Conservation (phyloP, 2,888 invertebrate genomes). For the Caenorhabditis sp. region DNA sequence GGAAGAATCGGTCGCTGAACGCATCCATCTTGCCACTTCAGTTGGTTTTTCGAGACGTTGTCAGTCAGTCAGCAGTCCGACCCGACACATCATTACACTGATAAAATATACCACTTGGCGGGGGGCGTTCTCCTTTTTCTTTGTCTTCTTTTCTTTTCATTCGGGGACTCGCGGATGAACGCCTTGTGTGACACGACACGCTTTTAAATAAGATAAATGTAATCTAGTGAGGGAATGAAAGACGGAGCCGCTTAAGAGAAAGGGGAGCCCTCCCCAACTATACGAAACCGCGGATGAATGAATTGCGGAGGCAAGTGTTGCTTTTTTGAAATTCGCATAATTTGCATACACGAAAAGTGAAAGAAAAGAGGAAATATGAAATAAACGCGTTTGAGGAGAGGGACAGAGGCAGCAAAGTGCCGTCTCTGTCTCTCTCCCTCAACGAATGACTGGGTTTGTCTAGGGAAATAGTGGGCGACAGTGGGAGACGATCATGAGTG, state of each 20-base stretch:
- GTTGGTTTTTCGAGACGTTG: conserved; percentile 10
- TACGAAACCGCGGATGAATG: background rate
- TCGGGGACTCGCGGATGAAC: background rate
- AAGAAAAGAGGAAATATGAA: conserved; percentile 22
- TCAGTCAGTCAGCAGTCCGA: background rate
- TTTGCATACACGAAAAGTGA: conserved; percentile 23
- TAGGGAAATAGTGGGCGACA: background rate
- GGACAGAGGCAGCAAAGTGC: background rate
- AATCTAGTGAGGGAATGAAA: background rate
- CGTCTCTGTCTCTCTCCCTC: conserved; percentile 22
- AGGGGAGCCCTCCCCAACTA: background rate
- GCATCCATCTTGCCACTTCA: conserved; percentile 2
- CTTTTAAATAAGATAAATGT: background rate
- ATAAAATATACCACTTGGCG: conserved; percentile 14
- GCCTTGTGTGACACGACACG: too few species aligned
- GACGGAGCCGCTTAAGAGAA: too few species aligned
- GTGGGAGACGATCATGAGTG: background rate
- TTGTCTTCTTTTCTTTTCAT: conserved; percentile 1
- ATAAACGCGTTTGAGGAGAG: conserved; percentile 41
- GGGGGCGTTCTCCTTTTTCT: background rate
- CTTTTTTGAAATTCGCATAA: conserved; percentile 8
- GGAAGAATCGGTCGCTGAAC: background rate
- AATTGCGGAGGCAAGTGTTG: background rate
- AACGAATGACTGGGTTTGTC: conserved; percentile 49
- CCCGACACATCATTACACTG: conserved; percentile 30